Conservation (phyloP, 2,113 vertebrate species). For the Chionis minor region DNA sequence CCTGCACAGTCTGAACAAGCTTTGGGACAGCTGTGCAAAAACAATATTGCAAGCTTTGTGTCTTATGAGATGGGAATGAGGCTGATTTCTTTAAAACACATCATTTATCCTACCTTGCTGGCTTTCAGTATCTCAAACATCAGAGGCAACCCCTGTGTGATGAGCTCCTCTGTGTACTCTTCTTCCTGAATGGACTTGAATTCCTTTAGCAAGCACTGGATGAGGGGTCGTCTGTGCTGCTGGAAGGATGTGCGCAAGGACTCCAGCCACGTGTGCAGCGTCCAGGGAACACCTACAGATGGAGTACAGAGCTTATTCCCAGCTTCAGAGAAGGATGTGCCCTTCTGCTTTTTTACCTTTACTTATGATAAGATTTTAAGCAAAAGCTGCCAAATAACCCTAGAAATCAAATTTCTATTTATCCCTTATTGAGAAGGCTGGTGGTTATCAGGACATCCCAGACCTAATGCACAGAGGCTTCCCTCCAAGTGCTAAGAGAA, state of each 20-base stretch:
- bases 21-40: neutral
- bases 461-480: neutral
- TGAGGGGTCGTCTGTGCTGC: constrained; percentile 91
- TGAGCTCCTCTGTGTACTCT: constrained; percentile 92
- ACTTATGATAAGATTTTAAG: neutral
- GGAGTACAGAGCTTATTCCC: neutral
- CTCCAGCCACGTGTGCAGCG: constrained; percentile 93
- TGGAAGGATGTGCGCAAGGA: constrained; percentile 91
- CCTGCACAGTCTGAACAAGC: neutral
- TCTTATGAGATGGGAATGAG: neutral
- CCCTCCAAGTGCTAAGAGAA: neutral
- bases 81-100: neutral
- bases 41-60: neutral
- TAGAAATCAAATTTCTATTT: neutral
- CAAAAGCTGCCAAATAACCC: neutral
- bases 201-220: constrained; percentile 94
- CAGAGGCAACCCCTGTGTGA: constrained; percentile 91
- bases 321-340: neutral
- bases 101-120: constrained; percentile 85
- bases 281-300: constrained; percentile 91
- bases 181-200: constrained; percentile 96
- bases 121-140: constrained; percentile 96
- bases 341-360: neutral
- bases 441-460: neutral
- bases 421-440: neutral